Evolutionary conservation across 2,888 invertebrate genomes (phyloP), one percentile per base, ranked within the genome.

Genomic region (Craniophora ligustri): DNA sequence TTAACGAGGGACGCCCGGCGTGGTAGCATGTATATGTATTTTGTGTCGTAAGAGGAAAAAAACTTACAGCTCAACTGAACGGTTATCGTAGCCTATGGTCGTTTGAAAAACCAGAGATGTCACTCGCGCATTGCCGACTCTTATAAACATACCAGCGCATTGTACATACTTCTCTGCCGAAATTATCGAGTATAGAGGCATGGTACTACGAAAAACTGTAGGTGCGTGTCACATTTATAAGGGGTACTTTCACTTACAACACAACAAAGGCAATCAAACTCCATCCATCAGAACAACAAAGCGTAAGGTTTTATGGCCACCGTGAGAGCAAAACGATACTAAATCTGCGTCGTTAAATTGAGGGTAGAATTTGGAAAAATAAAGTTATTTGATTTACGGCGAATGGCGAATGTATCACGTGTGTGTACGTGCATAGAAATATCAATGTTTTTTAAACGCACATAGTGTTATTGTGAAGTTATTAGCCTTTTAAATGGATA

Each of bases 371-470:
- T 55, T 31, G n/a, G n/a, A n/a, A 7, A 21, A 64, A 54, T 61
- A 57, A 64, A 16, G 19, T 40, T 30, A 0, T 34, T 65, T 16
- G 34, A 14, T 45, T 36, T 11, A 32, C 19, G 35, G 35, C 35
- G 13, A 13, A 15, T 11, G 16, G 7, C 26, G 13, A 13, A 15
- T 11, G 16, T 6, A 19, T 21, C 47, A 28, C 26, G 58, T 36
- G 10, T 36, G 32, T 21, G 11, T n/a, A 45, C 46, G 58, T 59
- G 58, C 40, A 15, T 30, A 14, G 46, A 57, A 65, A 57, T 16
- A 18, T 4, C 34, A 57, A 65, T 59, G 18, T 58, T 57, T 44
- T 42, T 39, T 64, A 39, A 65, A 21, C 14, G 42, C 6, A 7
- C 13, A 5, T 13, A 31, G 23, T 6, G 18, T 30, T 28, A 36